Evolutionary conservation across 2,888 invertebrate species (phyloP).

Genomic region (Epiperipatus broadwayi): DNA sequence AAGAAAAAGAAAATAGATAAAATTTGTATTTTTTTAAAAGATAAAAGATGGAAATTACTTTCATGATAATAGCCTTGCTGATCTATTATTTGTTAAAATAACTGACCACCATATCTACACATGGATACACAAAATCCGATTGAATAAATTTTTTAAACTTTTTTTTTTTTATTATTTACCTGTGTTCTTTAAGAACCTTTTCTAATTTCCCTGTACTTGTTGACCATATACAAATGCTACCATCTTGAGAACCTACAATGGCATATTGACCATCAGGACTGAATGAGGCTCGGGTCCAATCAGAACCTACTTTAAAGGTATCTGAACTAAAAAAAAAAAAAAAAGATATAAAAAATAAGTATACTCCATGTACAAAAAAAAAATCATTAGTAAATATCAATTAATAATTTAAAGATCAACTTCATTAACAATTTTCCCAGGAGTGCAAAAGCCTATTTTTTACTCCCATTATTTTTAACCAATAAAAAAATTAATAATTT

Average conservation of each 20-base stretch:
- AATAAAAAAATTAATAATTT: no score
- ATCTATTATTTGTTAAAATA: constrained; percentile 15
- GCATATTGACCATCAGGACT: constrained; percentile 74
- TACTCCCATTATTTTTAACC: no score
- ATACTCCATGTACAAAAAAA: not conserved
- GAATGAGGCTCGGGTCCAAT: constrained; percentile 78
- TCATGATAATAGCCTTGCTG: constrained; percentile 5
- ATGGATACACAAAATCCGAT: constrained; percentile 15
- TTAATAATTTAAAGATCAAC: no score
- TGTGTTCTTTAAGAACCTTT: constrained; percentile 48
- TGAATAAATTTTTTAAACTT: constrained; percentile 6
- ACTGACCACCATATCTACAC: constrained; percentile 16
- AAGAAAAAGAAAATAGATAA: no score
- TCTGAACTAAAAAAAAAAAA: constrained; percentile 50
- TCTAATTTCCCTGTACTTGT: constrained; percentile 52
- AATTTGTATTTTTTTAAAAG: no score
- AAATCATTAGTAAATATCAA: not conserved
- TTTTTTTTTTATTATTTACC: no score
- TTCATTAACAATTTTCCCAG: no score
- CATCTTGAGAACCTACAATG: constrained; percentile 78
- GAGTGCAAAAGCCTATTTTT: no score
- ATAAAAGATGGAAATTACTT: no score
- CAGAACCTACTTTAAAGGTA: constrained; percentile 82
- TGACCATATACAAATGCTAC: constrained; percentile 79
- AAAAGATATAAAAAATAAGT: constrained; percentile 8